phyloP scores from a whole-genome alignment of 2,113 vertebrate genomes.

The Bambusicola thoracicus region DNA sequence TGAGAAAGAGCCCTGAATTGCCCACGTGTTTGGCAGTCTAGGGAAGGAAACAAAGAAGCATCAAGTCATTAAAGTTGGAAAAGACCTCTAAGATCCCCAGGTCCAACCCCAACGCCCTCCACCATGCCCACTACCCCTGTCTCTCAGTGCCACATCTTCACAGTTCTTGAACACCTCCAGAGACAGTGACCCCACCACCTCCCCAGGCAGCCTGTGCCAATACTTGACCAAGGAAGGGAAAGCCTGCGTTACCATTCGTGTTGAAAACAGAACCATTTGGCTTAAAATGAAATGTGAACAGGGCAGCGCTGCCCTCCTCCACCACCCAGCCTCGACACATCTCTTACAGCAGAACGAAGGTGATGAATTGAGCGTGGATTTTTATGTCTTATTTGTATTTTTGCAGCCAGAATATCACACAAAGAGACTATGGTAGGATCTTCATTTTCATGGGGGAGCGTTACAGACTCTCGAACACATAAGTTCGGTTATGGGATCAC shows the following conservation, averaged over 20 bases:
- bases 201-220: too few species aligned
- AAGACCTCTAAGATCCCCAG: not conserved
- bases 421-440: not conserved
- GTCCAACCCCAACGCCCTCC: not conserved
- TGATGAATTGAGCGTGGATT: not conserved
- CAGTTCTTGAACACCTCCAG: not conserved
- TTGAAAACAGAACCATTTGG: not conserved
- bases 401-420: not conserved
- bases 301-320: not conserved
- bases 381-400: not conserved
- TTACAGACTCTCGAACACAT: not conserved
- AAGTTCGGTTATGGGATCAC: not conserved
- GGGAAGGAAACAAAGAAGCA: not conserved
- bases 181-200: too few species aligned
- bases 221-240: not conserved
- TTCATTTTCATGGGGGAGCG: not conserved
- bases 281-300: not conserved
- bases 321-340: not conserved
- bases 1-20: conserved; percentile 71
- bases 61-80: not conserved
- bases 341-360: not conserved
- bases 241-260: not conserved
- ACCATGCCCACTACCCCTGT: not conserved
- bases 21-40: conserved; percentile 70
- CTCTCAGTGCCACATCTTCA: not conserved